Percentiles rank a stretch among this genome's conserved stretches.
Conservation (phyloP, 2,797 vertebrate species). For the Anguilla anguilla region DNA sequence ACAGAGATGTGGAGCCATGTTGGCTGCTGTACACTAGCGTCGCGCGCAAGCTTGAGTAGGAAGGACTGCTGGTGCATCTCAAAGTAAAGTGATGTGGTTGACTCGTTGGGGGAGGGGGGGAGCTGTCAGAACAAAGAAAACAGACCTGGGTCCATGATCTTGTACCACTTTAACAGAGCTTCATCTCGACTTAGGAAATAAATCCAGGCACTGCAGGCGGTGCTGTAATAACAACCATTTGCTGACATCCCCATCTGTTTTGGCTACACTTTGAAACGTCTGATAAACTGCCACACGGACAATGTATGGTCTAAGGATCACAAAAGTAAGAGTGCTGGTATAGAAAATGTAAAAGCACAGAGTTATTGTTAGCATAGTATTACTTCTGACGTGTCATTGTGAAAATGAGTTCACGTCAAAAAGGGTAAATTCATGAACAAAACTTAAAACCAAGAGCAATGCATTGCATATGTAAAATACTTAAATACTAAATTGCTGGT, state of each 20-base stretch:
- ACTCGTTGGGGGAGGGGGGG: neutral
- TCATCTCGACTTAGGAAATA: conserved; percentile 1
- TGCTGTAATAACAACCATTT: neutral
- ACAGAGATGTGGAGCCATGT: neutral
- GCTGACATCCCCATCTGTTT: conserved; percentile 22
- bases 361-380: neutral
- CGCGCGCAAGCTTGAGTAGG: neutral
- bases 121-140: neutral
- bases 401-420: neutral
- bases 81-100: too few species aligned
- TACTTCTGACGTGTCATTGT: neutral
- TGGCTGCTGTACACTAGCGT: neutral
- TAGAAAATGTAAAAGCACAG: neutral
- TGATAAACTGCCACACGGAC: conserved; percentile 16
- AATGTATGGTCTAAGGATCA: neutral
- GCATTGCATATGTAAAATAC: neutral
- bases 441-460: neutral
- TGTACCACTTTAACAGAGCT: neutral
- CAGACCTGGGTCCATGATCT: neutral
- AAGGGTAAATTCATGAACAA: neutral
- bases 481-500: neutral
- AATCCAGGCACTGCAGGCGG: neutral
- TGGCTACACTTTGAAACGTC: neutral
- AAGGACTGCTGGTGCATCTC: neutral
- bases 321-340: neutral